Base-by-base conservation (phyloP, 2,797 vertebrate genomes). In the Chromis chromis region DNA sequence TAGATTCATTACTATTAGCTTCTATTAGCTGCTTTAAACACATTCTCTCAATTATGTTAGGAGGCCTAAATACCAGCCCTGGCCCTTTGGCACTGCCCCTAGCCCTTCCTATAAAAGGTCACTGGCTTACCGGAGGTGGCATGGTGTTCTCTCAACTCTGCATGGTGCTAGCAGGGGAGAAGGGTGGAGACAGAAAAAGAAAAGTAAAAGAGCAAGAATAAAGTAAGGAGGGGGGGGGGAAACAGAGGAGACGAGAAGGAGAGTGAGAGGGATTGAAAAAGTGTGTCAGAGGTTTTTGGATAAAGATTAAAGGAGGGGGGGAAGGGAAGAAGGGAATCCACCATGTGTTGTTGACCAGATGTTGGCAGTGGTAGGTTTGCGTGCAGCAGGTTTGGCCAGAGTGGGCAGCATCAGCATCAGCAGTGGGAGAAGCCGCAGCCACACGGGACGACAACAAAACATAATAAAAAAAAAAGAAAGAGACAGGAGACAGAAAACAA, bases 141-240 rank as follows among this genome's bases (percentile, higher is more conserved):
- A 89, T 94, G 95, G 84, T 92, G 93, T 90, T 98, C 97, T 96
- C 93, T 97, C 94, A 93, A 94, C 93, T 98, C 98, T 94, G 94
- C 95, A 93, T 96, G 95, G 84, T 94, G 95, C 96, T 98, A 86
- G 53, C 53, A 31, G 54, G 57, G 21, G 68, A 31, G 65, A 80
- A 46, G 56, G 46, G 60, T 33, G 68, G 62, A 69, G 54, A 33
- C 25, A 60, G 63, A 67, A 56, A 61, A 40, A 74, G 33, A 76
- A 87, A 84, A 89, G 74, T 73, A 86, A 74, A 86, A 86, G 53
- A 73, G 39, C 69, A 64, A 33, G 31, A 82, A 42, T 86, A 89
- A 87, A 80, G 79, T 59, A 42, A 58, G 4, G 57, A 52, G 2
- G 36, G 62, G 57, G 52, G 2, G 36, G 62, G 16, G 61, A 59